These are phyloP conservation scores for Drosophila stalkeri DNA, from an alignment of 2,888 invertebrate species.

Conservation along the genomic window DNA sequence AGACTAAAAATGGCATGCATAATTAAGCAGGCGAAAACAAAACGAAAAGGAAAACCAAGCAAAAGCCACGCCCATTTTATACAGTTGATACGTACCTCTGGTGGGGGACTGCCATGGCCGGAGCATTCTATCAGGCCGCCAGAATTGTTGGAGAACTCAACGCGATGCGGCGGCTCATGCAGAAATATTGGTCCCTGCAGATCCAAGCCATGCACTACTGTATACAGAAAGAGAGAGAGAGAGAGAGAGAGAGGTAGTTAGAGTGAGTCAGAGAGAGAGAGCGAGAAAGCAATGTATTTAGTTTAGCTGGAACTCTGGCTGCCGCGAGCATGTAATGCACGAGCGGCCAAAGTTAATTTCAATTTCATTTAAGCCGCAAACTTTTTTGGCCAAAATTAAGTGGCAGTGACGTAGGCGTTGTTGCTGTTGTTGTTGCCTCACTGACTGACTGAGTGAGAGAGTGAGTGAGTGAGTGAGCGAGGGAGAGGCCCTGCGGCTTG, in stretches of 20 bases:
- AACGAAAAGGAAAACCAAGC: constrained; percentile 20
- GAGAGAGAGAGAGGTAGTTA: constrained; percentile 4
- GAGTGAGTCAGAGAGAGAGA: constrained; percentile 11
- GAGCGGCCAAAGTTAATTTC: constrained; percentile 74
- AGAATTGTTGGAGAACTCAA: constrained; percentile 92
- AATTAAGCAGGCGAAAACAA: constrained; percentile 70
- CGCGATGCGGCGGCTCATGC: constrained; percentile 90
- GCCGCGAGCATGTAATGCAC: constrained; percentile 35
- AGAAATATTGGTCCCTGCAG: constrained; percentile 89
- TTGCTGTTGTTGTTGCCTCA: constrained; percentile 14
- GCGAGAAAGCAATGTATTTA: constrained; percentile 39
- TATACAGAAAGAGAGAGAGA: constrained; percentile 45
- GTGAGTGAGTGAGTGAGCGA: background rate
- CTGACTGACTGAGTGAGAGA: background rate
- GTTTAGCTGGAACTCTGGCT: constrained; percentile 39
- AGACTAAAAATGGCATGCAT: constrained; percentile 64
- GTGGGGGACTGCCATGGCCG: constrained; percentile 89
- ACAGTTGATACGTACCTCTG: constrained; percentile 86
- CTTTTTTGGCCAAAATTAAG: constrained; percentile 62
- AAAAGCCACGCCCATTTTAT: constrained; percentile 25
- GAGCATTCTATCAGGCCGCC: constrained; percentile 90
- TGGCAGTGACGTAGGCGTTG: constrained; percentile 39
- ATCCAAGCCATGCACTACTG: constrained; percentile 86
- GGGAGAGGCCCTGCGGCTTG: constrained; percentile 51
- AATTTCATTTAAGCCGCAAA: constrained; percentile 68